Evolutionary conservation across 2,888 invertebrate species (phyloP), one percentile per base, ranked within the genome.

Genomic region (Dione vanillae): DNA sequence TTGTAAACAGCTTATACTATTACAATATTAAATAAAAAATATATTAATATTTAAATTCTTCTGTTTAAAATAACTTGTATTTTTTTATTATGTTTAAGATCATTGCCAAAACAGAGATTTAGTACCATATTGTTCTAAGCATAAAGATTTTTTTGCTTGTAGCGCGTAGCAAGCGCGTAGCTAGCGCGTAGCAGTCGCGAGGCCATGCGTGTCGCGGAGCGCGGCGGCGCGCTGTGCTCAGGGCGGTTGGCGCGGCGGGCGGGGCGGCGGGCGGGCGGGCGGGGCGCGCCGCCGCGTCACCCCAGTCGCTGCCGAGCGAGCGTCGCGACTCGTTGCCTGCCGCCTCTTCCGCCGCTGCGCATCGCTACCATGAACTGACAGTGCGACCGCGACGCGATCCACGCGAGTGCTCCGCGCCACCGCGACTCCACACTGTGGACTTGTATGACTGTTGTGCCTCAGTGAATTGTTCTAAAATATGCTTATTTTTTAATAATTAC

Each of bases 291-390:
- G 40, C 65, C 52, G 67, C 67, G 65, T 64, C 69, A 73, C 72
- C 52, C 49, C 68, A 72, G 69, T 74, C 74, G 74, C 68, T 65
- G 59, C 59, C 67, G 66, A 70, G 74, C 67, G 67, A 70, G 70
- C 62, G 71, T 35, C 61, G 68, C 70, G 65, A 69, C 70, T 69
- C 73, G 73, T 70, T 71, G 75, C 67, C 62, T 69, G 69, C 56
- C 51, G 43, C 43, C 67, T 52, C 70, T 51, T 58, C 52, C 56
- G 56, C 16, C 56, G 58, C 47, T 65, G 64, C 70, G 67, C 52
- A 20, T 35, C 72, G 70, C 67, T 68, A 67, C 69, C 69, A 71
- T 74, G 71, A 51, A 71, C 73, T 71, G 73, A 69, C 73, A 62
- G 68, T 43, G 41, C 49, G 56, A 19, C 65, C 45, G 56, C 70